These are phyloP conservation scores for Lycaon pictus DNA, from an alignment of 2,113 vertebrate genomes.

Conservation along the genomic window DNA sequence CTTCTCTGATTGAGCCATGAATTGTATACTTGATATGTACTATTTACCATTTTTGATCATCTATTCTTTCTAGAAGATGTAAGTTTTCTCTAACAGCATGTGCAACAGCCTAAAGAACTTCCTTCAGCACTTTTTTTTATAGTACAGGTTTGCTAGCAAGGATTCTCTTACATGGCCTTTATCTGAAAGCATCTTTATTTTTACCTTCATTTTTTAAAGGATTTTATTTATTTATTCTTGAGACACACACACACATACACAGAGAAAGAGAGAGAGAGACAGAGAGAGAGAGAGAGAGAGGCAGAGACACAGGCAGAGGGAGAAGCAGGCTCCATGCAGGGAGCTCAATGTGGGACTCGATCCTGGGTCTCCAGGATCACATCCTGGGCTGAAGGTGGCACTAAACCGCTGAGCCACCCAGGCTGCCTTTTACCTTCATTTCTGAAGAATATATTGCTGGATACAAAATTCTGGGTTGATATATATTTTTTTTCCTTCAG, in stretches of 20 bases:
- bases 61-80: background rate
- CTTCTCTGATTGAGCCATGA: background rate
- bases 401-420: too few relatives aligned
- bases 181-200: slow-evolving; percentile 47
- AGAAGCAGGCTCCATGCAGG: too few relatives aligned
- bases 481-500: background rate
- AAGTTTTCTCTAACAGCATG: background rate
- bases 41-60: background rate
- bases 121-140: background rate
- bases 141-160: background rate
- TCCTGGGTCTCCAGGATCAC: too few relatives aligned
- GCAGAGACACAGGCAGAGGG: too few relatives aligned
- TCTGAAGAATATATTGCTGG: slow-evolving; percentile 20
- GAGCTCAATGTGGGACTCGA: too few relatives aligned
- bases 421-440: background rate
- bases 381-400: too few relatives aligned
- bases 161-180: background rate
- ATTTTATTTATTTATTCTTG: too few relatives aligned
- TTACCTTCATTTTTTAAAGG: background rate
- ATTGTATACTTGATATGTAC: background rate
- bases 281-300: too few relatives aligned
- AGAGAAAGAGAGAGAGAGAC: too few relatives aligned
- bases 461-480: slow-evolving; percentile 15
- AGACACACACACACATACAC: too few relatives aligned
- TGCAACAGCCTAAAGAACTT: background rate